Percentiles rank a stretch among this genome's conserved stretches.
Evolutionary conservation across 2,113 vertebrate species (phyloP).

Genomic region (Hemiscyllium ocellatum): DNA sequence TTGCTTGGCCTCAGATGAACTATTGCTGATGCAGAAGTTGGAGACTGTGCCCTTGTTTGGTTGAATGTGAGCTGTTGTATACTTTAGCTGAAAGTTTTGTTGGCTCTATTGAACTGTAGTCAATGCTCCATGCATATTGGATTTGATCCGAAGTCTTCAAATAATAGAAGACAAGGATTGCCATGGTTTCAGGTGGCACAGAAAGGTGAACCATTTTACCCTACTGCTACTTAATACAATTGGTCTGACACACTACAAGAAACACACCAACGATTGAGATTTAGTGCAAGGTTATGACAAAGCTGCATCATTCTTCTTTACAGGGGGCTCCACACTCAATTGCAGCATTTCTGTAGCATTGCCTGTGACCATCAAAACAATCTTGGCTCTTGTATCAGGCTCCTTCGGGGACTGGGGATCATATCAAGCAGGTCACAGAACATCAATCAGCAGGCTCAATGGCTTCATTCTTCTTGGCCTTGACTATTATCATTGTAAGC

Average conservation of each 20-base stretch:
- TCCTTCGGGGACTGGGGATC: background rate
- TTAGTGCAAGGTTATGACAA: background rate
- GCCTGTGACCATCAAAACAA: background rate
- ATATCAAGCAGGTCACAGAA: background rate
- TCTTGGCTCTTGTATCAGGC: background rate
- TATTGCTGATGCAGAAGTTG: slow-evolving; percentile 1
- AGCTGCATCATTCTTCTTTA: background rate
- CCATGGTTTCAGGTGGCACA: background rate
- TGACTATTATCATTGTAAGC: background rate
- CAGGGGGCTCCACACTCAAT: background rate
- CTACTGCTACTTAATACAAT: background rate
- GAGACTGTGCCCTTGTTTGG: background rate
- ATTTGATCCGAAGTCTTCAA: background rate
- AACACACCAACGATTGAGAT: background rate
- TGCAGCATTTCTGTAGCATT: background rate
- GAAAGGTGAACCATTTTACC: background rate
- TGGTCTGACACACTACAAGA: background rate
- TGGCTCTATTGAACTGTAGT: background rate
- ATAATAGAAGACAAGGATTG: background rate
- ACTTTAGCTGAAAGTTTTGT: background rate
- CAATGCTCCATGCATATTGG: background rate
- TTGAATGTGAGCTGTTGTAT: background rate
- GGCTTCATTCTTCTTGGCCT: background rate
- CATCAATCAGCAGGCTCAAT: background rate
- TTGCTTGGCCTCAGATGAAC: background rate